phyloP scores from a whole-genome alignment of 2,797 vertebrate genomes.

The Sebastes nivosus region DNA sequence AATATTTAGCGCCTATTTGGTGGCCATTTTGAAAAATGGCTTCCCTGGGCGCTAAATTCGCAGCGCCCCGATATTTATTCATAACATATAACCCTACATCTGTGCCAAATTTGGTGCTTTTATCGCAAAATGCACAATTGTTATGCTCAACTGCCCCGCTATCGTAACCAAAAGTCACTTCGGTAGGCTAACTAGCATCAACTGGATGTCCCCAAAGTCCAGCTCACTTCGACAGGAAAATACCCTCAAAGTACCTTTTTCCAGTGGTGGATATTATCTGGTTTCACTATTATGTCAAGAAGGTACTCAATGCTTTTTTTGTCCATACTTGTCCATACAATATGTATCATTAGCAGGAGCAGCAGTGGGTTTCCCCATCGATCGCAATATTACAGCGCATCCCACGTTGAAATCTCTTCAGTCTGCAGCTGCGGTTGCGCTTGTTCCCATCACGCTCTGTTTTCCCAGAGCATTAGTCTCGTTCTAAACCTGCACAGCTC shows the following conservation, averaged over 20 bases:
- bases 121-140: no score
- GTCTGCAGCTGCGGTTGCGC: neutral
- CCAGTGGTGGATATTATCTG: neutral
- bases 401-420: neutral
- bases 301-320: neutral
- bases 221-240: no score
- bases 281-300: neutral
- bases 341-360: neutral
- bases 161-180: no score
- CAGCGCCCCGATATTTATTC: no score
- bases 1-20: no score
- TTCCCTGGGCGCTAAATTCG: no score
- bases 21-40: no score
- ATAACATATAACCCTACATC: no score
- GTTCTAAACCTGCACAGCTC: slow-evolving; percentile 10
- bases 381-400: neutral
- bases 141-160: no score
- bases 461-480: neutral
- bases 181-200: no score
- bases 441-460: neutral
- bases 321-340: neutral
- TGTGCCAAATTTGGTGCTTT: no score
- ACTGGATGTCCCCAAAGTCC: no score
- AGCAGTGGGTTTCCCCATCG: neutral
- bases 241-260: neutral